A percentile compares a stretch with the other conserved stretches of the same genome.
Conservation (phyloP, 2,888 invertebrate species). For the Fragum whitleyi region DNA sequence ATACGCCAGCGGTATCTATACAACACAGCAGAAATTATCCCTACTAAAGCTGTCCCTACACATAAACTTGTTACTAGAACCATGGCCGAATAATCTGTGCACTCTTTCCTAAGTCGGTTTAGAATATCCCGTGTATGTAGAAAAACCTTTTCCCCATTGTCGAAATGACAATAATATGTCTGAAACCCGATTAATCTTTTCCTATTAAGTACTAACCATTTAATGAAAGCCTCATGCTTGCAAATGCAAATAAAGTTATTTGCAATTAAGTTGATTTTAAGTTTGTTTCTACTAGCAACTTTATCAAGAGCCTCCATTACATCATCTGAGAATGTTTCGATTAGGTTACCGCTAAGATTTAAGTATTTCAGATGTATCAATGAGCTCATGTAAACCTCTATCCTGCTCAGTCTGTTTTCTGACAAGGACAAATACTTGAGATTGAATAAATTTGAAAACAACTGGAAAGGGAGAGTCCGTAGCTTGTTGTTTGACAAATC, state of each 20-base stretch:
- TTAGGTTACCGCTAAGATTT: slow-evolving; percentile 5
- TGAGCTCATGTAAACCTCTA: neutral
- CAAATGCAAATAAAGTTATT: neutral
- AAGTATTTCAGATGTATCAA: neutral
- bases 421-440: neutral
- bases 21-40: slow-evolving; percentile 4
- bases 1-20: slow-evolving; percentile 53
- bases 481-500: slow-evolving; percentile 16
- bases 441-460: neutral
- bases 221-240: neutral
- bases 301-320: neutral
- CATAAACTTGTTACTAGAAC: slow-evolving; percentile 4
- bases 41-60: neutral
- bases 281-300: neutral
- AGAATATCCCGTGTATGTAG: neutral
- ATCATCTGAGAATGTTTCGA: neutral
- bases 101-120: neutral
- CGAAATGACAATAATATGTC: slow-evolving; percentile 2
- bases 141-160: neutral
- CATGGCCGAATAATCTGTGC: neutral
- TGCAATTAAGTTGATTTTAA: neutral
- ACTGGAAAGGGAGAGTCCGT: neutral
- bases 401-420: neutral
- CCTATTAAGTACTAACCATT: neutral
- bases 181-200: neutral